Base-by-base conservation (phyloP, 2,888 invertebrate species). In the Stenolophus ochropezus region DNA sequence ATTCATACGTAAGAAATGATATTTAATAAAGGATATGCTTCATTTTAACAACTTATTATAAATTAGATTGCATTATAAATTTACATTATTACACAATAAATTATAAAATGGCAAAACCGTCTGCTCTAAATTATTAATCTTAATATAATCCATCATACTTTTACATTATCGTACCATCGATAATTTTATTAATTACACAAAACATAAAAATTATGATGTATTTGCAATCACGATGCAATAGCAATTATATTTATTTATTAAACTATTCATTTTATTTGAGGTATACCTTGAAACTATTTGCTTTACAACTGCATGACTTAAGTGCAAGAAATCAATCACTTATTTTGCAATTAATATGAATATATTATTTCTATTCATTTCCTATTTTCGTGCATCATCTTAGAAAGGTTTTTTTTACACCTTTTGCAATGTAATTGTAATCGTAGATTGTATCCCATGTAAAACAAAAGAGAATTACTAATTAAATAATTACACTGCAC, bases 201-300 rank as follows among this genome's bases (percentile, higher is more conserved):
- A 51, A 51, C 14, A 51, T 51, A 51, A 51, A 51, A 51, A 51
- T 4, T 51, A 51, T 42, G 33, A 42, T 11, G 11, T 42, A 42
- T 42, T 11, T 42, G 33, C 33, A 42, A 42, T 42, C 11, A 42
- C 33, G 4, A 51, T 51, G 51, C 14, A 16, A 51, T n/a, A 51
- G 51, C 5, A 16, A 51, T 51, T 51, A 16, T 51, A 51, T 16
- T 5, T 4, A 51, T 51, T 51, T n/a, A 51, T 5, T 5, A 16
- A 51, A 51, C 1, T 8, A 2, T 16, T 51, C 1, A 51, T 16
- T 16, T 51, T 16, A 1, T 16, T 23, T 58, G 11, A 4, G n/a
- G 4, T 61, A n/a, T 61, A 61, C 61, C 61, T 25, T 61, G 61
- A 61, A 61, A 25, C n/a, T 61, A 23, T 61, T 61, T 61, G 61